Evolutionary conservation across 2,888 invertebrate genomes (phyloP).

Genomic region (Nomada hirtipes): DNA sequence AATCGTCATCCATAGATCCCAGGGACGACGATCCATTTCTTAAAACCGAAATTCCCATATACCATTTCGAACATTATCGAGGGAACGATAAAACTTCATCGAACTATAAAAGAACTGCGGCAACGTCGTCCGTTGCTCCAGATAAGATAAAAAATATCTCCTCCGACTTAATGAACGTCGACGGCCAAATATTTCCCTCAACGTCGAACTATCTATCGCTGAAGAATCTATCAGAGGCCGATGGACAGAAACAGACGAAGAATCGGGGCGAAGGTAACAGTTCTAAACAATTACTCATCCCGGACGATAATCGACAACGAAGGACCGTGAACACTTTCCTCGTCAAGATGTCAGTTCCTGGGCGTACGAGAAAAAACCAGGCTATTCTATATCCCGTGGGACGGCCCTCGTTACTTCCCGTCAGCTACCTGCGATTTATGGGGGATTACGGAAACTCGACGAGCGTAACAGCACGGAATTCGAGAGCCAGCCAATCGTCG

Average conservation of each 20-base stretch:
- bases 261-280: neutral
- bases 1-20: neutral
- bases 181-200: neutral
- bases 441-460: slow-evolving; percentile 50
- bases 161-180: no score
- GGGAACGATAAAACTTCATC: neutral
- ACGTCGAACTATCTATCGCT: neutral
- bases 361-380: neutral
- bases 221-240: neutral
- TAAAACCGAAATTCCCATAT: neutral
- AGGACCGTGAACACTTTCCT: neutral
- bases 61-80: neutral
- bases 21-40: no score
- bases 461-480: slow-evolving; percentile 30
- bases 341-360: neutral
- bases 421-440: slow-evolving; percentile 55
- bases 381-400: slow-evolving; percentile 20
- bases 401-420: slow-evolving; percentile 56
- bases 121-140: neutral
- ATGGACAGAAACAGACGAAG: neutral
- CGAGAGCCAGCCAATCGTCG: slow-evolving; percentile 30
- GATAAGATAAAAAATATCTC: neutral
- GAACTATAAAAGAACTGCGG: neutral
- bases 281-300: slow-evolving; percentile 21
- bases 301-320: slow-evolving; percentile 11